These are phyloP conservation scores for Cydia splendana DNA, from an alignment of 1,140 invertebrate species.

Conservation along the genomic window DNA sequence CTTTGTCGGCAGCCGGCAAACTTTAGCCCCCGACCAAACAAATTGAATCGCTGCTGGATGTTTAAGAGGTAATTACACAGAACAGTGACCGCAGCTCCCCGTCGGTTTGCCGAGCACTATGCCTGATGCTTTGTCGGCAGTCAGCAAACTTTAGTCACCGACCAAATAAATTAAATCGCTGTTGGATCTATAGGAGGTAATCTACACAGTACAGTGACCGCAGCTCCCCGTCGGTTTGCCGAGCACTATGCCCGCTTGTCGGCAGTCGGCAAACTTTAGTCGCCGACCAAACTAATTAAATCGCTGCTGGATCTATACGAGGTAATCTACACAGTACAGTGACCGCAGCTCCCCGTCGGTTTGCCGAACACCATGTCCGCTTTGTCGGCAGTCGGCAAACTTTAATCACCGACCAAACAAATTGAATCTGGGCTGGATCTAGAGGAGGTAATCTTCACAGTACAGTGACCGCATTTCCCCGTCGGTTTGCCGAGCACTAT, in stretches of 20 bases:
- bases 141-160: background rate
- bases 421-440: background rate
- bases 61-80: background rate
- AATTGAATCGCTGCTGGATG: background rate
- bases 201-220: background rate
- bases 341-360: background rate
- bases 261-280: background rate
- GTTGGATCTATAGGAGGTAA: background rate
- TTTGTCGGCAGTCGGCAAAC: constrained; percentile 18
- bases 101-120: constrained; percentile 16
- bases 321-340: background rate
- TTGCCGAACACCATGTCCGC: constrained; percentile 8
- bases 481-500: constrained; percentile 20
- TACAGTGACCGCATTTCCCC: background rate
- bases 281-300: background rate
- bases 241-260: constrained; percentile 10
- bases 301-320: background rate
- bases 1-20: background rate
- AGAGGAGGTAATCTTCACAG: background rate
- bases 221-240: constrained; percentile 2
- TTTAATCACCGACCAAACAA: constrained; percentile 6
- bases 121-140: background rate
- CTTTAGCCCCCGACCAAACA: background rate
- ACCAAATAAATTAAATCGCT: background rate
- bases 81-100: background rate